Evolutionary conservation across 2,888 invertebrate genomes (phyloP), one percentile per base, ranked within the genome.

Genomic region (Drosophila colorata): DNA sequence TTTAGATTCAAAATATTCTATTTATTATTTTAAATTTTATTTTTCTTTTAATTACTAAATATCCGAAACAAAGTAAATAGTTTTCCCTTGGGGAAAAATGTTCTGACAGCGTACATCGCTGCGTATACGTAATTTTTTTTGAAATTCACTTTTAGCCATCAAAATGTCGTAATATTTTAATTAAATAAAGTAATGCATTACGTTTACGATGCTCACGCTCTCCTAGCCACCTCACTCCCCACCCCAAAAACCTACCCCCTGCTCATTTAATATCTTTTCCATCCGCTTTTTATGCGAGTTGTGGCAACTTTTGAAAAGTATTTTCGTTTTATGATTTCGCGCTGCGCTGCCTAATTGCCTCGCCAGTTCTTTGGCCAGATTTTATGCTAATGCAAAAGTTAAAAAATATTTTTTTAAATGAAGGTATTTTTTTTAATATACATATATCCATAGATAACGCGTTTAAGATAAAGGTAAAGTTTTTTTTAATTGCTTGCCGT

Each of bases 321-420:
- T 73, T 78, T 69, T 49, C 35, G 43, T 70, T 76, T 85, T 81
- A 79, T 51, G 85, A 81, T 66, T 68, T 53, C 55, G 51, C 47
- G 52, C 65, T 68, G 70, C 49, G 46, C n/a, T 55, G 55, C 60
- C 77, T 85, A 85, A 82, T 85, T 83, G 63, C 69, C 53, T 52
- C 23, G 40, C 63, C 68, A 58, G 46, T 53, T 44, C 35, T 40
- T 47, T 58, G 43, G 16, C 14, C 58, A 52, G 46, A 41, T 72
- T 81, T 86, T 68, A 80, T 80, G 83, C 52, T 82, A 59, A 78
- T 75, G 75, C 38, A 57, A 70, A 82, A 86, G 73, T 69, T 70
- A 18, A 31, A 20, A 18, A 43, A 44, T 33, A 41, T 63, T 38
- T 47, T 47, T 40, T 38, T 33, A 35, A 14, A 16, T 18, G 9